Percentiles rank a stretch among this genome's conserved stretches.
phyloP scores from a whole-genome alignment of 2,888 invertebrate species.

The Saturnia japonica region DNA sequence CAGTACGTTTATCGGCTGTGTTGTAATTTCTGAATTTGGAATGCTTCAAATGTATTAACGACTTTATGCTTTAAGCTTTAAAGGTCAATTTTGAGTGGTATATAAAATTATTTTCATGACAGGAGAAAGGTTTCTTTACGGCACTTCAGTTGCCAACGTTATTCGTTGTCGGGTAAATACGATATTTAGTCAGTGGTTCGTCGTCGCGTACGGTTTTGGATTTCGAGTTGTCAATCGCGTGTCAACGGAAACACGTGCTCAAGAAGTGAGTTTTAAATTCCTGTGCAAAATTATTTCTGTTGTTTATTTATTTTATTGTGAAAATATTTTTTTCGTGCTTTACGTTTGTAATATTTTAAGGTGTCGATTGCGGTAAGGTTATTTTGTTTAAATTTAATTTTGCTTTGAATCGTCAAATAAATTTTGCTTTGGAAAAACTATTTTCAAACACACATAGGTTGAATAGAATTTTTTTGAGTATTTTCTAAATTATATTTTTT shows the following conservation, averaged over 20 bases:
- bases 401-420: not conserved
- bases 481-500: not conserved
- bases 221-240: constrained; percentile 35
- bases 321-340: constrained; percentile 10
- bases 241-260: constrained; percentile 41
- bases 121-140: constrained; percentile 52
- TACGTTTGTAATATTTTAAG: constrained; percentile 18
- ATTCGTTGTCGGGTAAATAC: constrained; percentile 32
- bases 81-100: constrained; percentile 44
- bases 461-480: not conserved
- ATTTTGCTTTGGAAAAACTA: not conserved
- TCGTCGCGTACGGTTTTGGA: constrained; percentile 36
- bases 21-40: constrained; percentile 48
- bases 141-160: constrained; percentile 37
- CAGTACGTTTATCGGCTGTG: constrained; percentile 48
- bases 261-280: constrained; percentile 42
- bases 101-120: constrained; percentile 56
- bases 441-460: too few relatives aligned
- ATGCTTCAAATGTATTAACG: constrained; percentile 30
- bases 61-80: constrained; percentile 35
- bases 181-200: constrained; percentile 56
- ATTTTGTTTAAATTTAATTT: not conserved
- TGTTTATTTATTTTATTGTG: not conserved
- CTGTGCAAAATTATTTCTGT: constrained; percentile 19
- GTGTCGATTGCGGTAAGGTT: constrained; percentile 6